These are phyloP conservation scores for Antheraea yamamai DNA, from an alignment of 2,888 invertebrate species.

Conservation along the genomic window DNA sequence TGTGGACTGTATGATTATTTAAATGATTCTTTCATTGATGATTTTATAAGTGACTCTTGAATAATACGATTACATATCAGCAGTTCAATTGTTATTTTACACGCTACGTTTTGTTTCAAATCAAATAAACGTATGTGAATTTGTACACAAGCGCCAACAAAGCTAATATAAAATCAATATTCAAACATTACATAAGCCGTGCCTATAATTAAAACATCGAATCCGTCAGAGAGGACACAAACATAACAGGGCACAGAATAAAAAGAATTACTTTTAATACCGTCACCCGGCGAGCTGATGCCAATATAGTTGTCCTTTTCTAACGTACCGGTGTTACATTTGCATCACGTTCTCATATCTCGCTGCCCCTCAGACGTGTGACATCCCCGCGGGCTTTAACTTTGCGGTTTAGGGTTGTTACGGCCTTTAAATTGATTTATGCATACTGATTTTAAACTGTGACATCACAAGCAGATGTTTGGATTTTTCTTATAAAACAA, in stretches of 20 bases:
- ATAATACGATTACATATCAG: too few relatives aligned
- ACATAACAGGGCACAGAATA: slow-evolving; percentile 50
- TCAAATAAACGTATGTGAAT: neutral
- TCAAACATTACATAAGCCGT: slow-evolving; percentile 10
- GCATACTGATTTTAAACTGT: neutral
- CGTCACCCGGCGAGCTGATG: slow-evolving; percentile 29
- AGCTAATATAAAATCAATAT: slow-evolving; percentile 3
- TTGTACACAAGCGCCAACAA: neutral
- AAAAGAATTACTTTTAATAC: slow-evolving; percentile 52
- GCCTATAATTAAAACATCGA: slow-evolving; percentile 38
- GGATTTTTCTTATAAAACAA: neutral
- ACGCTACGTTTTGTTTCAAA: neutral
- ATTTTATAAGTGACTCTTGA: too few relatives aligned
- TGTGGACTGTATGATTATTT: too few relatives aligned
- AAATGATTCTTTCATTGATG: too few relatives aligned
- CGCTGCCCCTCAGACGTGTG: slow-evolving; percentile 74
- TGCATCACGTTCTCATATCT: slow-evolving; percentile 67
- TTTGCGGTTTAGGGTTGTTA: slow-evolving; percentile 60
- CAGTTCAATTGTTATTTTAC: neutral
- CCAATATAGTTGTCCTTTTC: slow-evolving; percentile 47
- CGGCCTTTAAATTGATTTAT: slow-evolving; percentile 13
- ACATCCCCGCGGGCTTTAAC: slow-evolving; percentile 76
- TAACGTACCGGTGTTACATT: slow-evolving; percentile 33
- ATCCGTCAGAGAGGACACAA: slow-evolving; percentile 50
- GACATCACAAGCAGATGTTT: neutral